Evolutionary conservation across 2,888 invertebrate genomes (phyloP).

Genomic region (Catocala nupta): DNA sequence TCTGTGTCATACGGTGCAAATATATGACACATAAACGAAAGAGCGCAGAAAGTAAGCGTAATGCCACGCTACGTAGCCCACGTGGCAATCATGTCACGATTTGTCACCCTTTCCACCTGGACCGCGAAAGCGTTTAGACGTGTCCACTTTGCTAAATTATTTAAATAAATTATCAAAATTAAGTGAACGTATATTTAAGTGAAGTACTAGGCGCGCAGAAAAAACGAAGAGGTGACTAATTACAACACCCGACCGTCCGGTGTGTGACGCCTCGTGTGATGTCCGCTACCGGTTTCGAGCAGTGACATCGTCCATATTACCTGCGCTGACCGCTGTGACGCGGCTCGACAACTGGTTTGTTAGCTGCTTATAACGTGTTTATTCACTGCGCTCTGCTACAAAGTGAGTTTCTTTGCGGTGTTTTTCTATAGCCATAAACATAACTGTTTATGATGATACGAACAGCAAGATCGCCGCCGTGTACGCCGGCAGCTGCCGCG

Average conservation of each 20-base stretch:
- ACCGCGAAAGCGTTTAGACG: background rate
- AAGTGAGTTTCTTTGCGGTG: background rate
- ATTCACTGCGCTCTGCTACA: background rate
- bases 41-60: too few relatives aligned
- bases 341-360: background rate
- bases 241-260: background rate
- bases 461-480: too few relatives aligned
- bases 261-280: background rate
- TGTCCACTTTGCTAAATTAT: background rate
- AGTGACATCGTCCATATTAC: background rate
- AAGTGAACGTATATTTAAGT: background rate
- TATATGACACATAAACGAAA: too few relatives aligned
- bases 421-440: background rate
- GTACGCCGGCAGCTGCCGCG: background rate
- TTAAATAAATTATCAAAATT: constrained; percentile 1
- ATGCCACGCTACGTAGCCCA: too few relatives aligned
- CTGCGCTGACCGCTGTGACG: background rate
- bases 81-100: too few relatives aligned
- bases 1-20: too few relatives aligned
- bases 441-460: too few relatives aligned
- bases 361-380: background rate
- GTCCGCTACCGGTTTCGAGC: background rate
- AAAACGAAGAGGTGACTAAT: background rate
- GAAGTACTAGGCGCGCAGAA: constrained; percentile 6
- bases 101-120: background rate